Conservation (phyloP, 2,113 vertebrate species). For the Indri indri region DNA sequence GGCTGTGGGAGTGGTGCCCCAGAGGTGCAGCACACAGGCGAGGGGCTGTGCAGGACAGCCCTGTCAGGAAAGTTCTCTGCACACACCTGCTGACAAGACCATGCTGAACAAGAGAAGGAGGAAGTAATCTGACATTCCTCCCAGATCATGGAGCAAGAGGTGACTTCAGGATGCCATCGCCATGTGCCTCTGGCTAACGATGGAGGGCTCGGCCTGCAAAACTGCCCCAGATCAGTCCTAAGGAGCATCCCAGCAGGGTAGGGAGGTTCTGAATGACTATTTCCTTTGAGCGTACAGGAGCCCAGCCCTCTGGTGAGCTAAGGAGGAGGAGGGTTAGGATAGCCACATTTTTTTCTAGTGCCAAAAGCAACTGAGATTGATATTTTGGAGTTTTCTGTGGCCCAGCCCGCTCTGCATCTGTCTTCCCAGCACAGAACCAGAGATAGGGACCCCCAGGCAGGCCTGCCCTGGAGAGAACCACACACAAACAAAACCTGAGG, state of each 20-base stretch:
- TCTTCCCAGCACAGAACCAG: neutral
- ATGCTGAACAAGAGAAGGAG: neutral
- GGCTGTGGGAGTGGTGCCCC: neutral
- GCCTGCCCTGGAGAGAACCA: neutral
- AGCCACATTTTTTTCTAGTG: neutral
- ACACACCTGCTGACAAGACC: too few species aligned
- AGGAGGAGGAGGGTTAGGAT: neutral
- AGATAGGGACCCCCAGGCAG: neutral
- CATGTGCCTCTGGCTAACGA: neutral
- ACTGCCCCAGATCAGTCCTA: neutral
- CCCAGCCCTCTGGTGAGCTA: neutral
- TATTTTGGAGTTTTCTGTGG: neutral
- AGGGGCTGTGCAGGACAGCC: fast-evolving
- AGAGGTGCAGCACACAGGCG: neutral
- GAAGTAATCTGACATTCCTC: neutral
- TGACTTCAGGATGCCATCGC: neutral
- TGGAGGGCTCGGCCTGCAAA: neutral
- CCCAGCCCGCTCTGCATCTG: neutral
- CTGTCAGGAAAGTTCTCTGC: neutral
- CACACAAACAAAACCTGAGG: neutral
- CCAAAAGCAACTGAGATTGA: neutral
- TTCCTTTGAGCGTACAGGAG: neutral
- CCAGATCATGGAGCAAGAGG: neutral
- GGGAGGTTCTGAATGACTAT: neutral
- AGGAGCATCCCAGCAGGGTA: neutral